A percentile compares a stretch with the other conserved stretches of the same genome.
phyloP scores from a whole-genome alignment of 1,140 invertebrate species.

The Bombyx mori region ASM3026992v2 NC_085110.1:11084501-11085000 shows the following conservation, averaged over 20 bases:
- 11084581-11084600: conserved; percentile 21
- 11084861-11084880: too few relatives aligned
- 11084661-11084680: conserved; percentile 40
- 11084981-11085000: too few relatives aligned
- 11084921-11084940: too few relatives aligned
- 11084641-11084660: conserved; percentile 11
- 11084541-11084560: conserved; percentile 57
- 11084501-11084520: conserved; percentile 32
- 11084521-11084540: conserved; percentile 52
- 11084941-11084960: too few relatives aligned
- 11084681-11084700: conserved; percentile 45
- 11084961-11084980: too few relatives aligned
- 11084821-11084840: too few relatives aligned
- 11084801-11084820: neutral
- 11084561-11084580: conserved; percentile 48
- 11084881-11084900: too few relatives aligned
- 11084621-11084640: neutral
- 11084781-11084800: conserved; percentile 71
- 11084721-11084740: conserved; percentile 47
- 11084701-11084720: conserved; percentile 42
- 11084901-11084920: too few relatives aligned
- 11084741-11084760: conserved; percentile 64
- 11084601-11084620: conserved; percentile 1
- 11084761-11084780: conserved; percentile 61
- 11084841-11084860: too few relatives aligned